Base-by-base conservation (phyloP, 2,113 vertebrate genomes). In the Psephotus haematonotus region DNA sequence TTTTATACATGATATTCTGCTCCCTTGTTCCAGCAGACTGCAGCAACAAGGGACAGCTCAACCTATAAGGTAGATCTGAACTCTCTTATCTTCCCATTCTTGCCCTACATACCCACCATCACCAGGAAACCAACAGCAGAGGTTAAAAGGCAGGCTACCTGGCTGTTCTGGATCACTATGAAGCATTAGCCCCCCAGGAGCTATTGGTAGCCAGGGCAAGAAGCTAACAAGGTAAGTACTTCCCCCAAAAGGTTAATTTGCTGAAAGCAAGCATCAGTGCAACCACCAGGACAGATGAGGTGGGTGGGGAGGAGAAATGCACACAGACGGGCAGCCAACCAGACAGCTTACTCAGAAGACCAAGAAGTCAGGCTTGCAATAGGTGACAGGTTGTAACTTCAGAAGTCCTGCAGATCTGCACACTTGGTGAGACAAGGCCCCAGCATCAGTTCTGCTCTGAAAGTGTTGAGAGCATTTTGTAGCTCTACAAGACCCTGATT, bases 1-100 rank as follows among this genome's bases (percentile, higher is more conserved):
- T 68, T 5, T 0, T 9, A 11, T 3, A 23, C 1, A 1, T 23
- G 47, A 83, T 11, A 2, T 44, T 39, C 65, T 55, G 46, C 35
- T 82, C 41, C 46, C 19, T 86, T 49, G 9, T 43, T 33, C 52
- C 81, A 82, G 33, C 35, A 78, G 52, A 50, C 25, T 46, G 47
- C 69, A 50, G 41, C 59, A 89, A 33, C 46, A 76, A 50, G 43
- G 68, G 33, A 39, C 9, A 63, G 25, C 25, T 81, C 72, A 79
- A 2, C 10, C 33, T 17, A 8, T 47, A 25, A 71, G 43, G n/a
- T 3, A 55, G 33, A 68, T 44, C 44, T 76, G 67, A 25, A 39
- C 46, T n/a, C 37, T n/a, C 43, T 23, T 43, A 35, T 39, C 37
- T 69, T 69, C 46, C 65, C 55, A 4, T 20, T 35, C 52, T 67